Percentiles rank a stretch among this genome's conserved stretches.
phyloP scores from a whole-genome alignment of 2,888 invertebrate genomes.

The Cepaea hortensis region DNA sequence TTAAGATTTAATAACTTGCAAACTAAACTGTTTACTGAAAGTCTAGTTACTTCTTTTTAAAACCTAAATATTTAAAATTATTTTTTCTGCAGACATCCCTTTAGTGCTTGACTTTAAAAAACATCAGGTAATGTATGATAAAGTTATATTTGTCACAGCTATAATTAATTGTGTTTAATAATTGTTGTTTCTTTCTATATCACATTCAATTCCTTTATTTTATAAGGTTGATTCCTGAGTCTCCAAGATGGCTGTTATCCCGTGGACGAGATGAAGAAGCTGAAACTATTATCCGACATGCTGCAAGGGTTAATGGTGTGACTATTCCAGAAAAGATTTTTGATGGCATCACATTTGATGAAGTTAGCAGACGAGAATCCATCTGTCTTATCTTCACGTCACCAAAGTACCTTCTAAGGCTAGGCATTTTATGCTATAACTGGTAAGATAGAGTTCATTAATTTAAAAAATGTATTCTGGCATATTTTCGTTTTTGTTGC shows the following conservation, averaged over 20 bases:
- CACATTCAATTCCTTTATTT: not conserved
- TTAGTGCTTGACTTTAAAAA: too few relatives aligned
- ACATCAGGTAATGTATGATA: too few relatives aligned
- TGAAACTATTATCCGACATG: conserved; percentile 46
- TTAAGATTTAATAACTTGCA: too few relatives aligned
- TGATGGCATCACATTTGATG: conserved; percentile 46
- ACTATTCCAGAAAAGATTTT: conserved; percentile 48
- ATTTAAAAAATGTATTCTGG: not conserved
- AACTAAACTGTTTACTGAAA: too few relatives aligned
- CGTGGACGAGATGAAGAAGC: conserved; percentile 45
- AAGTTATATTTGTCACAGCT: too few relatives aligned
- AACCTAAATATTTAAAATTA: too few relatives aligned
- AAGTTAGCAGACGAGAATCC: conserved; percentile 40
- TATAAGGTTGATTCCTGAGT: conserved; percentile 50
- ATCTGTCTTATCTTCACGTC: conserved; percentile 43
- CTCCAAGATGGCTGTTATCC: conserved; percentile 50
- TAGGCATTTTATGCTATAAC: conserved; percentile 47
- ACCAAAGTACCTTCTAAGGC: conserved; percentile 39
- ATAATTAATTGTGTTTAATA: too few relatives aligned
- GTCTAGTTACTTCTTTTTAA: too few relatives aligned
- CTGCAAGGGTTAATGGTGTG: conserved; percentile 45
- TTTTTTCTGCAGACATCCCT: too few relatives aligned
- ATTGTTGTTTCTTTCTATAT: too few relatives aligned
- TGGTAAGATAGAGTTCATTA: conserved; percentile 37
- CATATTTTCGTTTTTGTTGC: too few relatives aligned